Evolutionary conservation across 1,140 invertebrate species (phyloP).

Genomic region (Sinonovacula constricta): DNA sequence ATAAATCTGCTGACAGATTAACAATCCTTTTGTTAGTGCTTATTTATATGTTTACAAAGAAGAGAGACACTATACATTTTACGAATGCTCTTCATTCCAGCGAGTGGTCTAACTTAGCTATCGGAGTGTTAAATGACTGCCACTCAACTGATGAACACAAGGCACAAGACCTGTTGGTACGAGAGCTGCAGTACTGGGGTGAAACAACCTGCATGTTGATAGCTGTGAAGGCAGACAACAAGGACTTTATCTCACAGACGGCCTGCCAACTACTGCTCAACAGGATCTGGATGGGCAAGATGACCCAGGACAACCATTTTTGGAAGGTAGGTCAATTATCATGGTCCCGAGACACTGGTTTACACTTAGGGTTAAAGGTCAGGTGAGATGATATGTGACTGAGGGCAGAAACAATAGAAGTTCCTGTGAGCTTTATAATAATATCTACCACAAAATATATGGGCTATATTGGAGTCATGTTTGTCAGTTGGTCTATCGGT

Average conservation of each 20-base stretch:
- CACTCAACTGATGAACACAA: conserved; percentile 74
- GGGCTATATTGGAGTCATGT: too few relatives aligned
- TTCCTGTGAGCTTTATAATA: too few relatives aligned
- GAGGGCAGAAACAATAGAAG: too few relatives aligned
- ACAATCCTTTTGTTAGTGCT: too few relatives aligned
- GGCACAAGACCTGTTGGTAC: conserved; percentile 71
- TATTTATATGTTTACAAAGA: too few relatives aligned
- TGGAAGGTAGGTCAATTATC: conserved; percentile 54
- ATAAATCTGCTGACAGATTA: too few relatives aligned
- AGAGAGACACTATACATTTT: too few relatives aligned
- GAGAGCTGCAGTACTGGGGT: conserved; percentile 73
- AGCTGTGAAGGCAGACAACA: conserved; percentile 76
- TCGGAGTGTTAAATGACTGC: conserved; percentile 76
- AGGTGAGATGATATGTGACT: too few relatives aligned
- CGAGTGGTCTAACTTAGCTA: conserved; percentile 72
- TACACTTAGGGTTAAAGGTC: too few relatives aligned
- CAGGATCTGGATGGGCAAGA: conserved; percentile 76
- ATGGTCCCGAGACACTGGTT: too few relatives aligned
- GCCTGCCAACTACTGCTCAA: conserved; percentile 77
- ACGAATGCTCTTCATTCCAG: conserved; percentile 64
- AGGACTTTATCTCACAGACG: conserved; percentile 75
- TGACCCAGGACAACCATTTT: conserved; percentile 66
- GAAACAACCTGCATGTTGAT: conserved; percentile 72
- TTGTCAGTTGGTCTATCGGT: too few relatives aligned
- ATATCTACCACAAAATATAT: too few relatives aligned